phyloP scores from a whole-genome alignment of 2,888 invertebrate species.

The Ernsta delagoae region DNA sequence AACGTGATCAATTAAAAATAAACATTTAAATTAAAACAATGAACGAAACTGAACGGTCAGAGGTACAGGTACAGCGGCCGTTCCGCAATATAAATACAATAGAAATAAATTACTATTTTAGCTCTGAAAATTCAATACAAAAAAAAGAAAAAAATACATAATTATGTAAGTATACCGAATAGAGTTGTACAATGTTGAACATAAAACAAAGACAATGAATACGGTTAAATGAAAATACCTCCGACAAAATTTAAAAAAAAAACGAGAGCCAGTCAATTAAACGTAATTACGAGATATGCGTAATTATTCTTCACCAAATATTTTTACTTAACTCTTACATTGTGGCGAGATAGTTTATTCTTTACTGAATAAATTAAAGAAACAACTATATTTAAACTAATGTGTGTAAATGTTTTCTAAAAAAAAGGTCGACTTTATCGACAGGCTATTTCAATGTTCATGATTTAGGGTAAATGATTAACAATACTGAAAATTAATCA shows the following conservation, averaged over 20 bases:
- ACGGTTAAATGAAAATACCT: constrained; percentile 19
- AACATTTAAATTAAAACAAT: constrained; percentile 84
- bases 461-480: constrained; percentile 5
- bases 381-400: constrained; percentile 1
- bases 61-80: constrained; percentile 43
- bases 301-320: no score
- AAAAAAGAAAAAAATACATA: not conserved
- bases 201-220: not conserved
- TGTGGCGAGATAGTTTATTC: no score
- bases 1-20: constrained; percentile 81
- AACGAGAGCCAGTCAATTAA: constrained; percentile 64
- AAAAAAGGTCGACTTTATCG: not conserved
- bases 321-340: no score
- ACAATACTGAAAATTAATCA: not conserved
- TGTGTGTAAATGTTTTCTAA: constrained; percentile 17
- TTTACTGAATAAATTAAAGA: no score
- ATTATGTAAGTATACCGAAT: no score
- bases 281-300: constrained; percentile 48
- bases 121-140: not conserved
- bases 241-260: constrained; percentile 28
- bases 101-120: no score
- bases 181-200: no score
- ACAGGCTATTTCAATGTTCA: constrained; percentile 1
- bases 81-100: no score
- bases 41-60: constrained; percentile 68